Conservation (phyloP, 2,888 invertebrate genomes). For the Mesoligia furuncula region DNA sequence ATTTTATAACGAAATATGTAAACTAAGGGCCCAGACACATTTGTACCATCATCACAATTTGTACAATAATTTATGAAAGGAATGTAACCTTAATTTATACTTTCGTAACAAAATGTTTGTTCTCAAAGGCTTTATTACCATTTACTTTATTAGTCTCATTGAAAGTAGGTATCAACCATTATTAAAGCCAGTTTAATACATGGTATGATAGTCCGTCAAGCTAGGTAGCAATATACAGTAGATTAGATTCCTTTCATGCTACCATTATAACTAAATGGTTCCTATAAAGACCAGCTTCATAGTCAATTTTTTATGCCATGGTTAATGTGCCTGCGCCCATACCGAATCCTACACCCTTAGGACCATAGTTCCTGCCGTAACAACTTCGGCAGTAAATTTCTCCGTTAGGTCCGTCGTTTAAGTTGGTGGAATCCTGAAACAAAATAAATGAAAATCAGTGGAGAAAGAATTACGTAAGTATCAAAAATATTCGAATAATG, state of each 20-base stretch:
- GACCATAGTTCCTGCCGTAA: slow-evolving; percentile 96
- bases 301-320: slow-evolving; percentile 93
- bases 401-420: slow-evolving; percentile 97
- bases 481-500: neutral
- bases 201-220: slow-evolving; percentile 83
- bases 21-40: slow-evolving; percentile 90
- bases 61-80: slow-evolving; percentile 88
- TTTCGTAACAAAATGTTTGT: slow-evolving; percentile 87
- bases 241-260: slow-evolving; percentile 87
- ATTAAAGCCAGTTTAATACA: slow-evolving; percentile 90
- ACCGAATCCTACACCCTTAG: slow-evolving; percentile 97
- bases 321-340: slow-evolving; percentile 97
- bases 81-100: slow-evolving; percentile 91
- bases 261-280: slow-evolving; percentile 78
- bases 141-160: slow-evolving; percentile 85
- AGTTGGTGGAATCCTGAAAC: slow-evolving; percentile 95
- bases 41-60: slow-evolving; percentile 80
- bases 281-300: slow-evolving; percentile 88
- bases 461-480: neutral
- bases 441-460: slow-evolving; percentile 43
- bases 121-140: slow-evolving; percentile 77
- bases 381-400: slow-evolving; percentile 98
- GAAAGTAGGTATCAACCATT: slow-evolving; percentile 85
- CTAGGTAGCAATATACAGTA: slow-evolving; percentile 81
- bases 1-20: slow-evolving; percentile 89